Evolutionary conservation across 2,888 invertebrate species (phyloP).

Genomic region (Lochmaea capreae): DNA sequence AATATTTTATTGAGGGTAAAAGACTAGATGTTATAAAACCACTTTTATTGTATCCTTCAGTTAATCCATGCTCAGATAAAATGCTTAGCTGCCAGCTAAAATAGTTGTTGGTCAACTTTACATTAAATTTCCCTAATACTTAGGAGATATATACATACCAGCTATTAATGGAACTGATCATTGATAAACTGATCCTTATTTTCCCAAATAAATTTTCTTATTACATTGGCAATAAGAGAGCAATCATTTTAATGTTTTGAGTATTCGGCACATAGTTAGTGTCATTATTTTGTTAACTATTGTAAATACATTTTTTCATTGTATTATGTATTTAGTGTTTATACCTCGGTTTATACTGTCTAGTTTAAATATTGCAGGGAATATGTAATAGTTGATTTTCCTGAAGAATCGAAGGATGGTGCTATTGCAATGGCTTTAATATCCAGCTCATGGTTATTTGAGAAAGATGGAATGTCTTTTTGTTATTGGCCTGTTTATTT

Average conservation of each 20-base stretch:
- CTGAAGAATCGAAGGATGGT: no score
- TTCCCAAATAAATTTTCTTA: neutral
- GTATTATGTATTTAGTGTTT: neutral
- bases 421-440: no score
- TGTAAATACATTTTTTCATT: neutral
- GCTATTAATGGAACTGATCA: neutral
- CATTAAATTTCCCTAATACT: neutral
- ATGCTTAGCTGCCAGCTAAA: neutral
- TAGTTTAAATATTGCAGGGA: no score
- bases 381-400: no score
- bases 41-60: neutral
- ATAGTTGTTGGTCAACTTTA: neutral
- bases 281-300: slow-evolving; percentile 3
- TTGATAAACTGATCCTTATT: slow-evolving; percentile 1
- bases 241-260: slow-evolving; percentile 3
- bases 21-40: slow-evolving; percentile 3
- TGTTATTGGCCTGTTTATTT: no score
- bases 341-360: no score
- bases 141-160: neutral
- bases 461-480: no score
- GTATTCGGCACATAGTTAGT: neutral
- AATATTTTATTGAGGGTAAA: no score
- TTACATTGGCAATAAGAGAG: neutral
- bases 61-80: neutral
- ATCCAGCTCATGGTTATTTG: no score